Conservation (phyloP, 37 sponge, comb jelly and placozoan species). For the Mnemiopsis leidyi region DNA sequence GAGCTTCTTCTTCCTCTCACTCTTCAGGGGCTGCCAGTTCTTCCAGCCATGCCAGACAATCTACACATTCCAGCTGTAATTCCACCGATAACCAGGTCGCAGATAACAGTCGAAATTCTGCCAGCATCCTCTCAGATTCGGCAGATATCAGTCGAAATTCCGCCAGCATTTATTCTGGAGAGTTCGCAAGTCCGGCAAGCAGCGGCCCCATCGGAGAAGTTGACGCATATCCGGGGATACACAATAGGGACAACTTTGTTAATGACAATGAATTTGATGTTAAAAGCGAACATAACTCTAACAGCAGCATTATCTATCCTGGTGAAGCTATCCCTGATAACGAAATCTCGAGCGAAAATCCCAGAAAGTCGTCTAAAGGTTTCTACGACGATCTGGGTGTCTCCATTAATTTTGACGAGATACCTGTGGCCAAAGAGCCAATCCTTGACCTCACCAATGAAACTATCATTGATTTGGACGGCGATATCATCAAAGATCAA, state of each 20-base stretch:
- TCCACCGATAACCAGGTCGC: neutral
- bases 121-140: too few species aligned
- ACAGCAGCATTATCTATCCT: neutral
- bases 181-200: neutral
- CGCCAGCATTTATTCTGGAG: neutral
- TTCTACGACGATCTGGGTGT: conserved; percentile 42
- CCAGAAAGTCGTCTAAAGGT: conserved; percentile 1
- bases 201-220: neutral
- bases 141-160: neutral
- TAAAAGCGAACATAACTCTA: neutral
- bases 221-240: neutral
- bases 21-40: neutral
- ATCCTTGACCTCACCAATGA: neutral
- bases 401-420: neutral
- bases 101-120: neutral
- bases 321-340: neutral
- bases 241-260: neutral
- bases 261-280: neutral
- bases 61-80: neutral
- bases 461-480: conserved; percentile 50
- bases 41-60: neutral
- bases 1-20: conserved; percentile 18
- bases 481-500: neutral
- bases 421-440: neutral
- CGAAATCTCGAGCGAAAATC: neutral